Evolutionary conservation across 2,113 vertebrate species (phyloP).

Genomic region (Procapra przewalskii): DNA sequence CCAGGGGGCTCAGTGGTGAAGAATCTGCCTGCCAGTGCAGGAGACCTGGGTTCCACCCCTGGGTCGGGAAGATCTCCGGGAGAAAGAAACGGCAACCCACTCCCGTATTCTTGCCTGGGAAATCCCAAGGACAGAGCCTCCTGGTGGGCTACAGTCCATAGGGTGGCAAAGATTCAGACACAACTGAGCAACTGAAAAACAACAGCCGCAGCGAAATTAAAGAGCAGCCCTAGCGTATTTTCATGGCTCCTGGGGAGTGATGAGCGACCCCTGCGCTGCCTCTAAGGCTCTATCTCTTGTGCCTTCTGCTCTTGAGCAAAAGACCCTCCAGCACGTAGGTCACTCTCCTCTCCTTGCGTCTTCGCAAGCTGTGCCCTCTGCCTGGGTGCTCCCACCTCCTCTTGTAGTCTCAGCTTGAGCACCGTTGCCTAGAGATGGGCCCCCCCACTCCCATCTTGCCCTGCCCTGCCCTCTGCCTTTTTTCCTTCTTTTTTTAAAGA

Average conservation of each 20-base stretch:
- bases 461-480: accelerated
- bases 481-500: not conserved
- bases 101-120: not conserved
- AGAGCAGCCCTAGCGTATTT: not conserved
- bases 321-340: not conserved
- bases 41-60: not conserved
- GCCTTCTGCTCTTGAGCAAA: not conserved
- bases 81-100: not conserved
- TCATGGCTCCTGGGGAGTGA: not conserved
- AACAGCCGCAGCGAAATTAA: not conserved
- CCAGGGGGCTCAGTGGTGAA: not conserved
- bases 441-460: no score
- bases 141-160: not conserved
- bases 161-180: not conserved
- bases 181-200: not conserved
- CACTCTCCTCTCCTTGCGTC: not conserved
- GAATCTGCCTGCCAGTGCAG: not conserved
- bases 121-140: not conserved
- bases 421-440: not conserved
- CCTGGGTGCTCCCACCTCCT: no score
- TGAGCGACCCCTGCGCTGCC: not conserved
- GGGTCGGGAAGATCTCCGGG: not conserved
- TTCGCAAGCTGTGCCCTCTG: not conserved
- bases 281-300: not conserved
- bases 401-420: not conserved